Evolutionary conservation across 2,113 vertebrate species (phyloP), one percentile per base, ranked within the genome.

Genomic region (Clarias magur): DNA sequence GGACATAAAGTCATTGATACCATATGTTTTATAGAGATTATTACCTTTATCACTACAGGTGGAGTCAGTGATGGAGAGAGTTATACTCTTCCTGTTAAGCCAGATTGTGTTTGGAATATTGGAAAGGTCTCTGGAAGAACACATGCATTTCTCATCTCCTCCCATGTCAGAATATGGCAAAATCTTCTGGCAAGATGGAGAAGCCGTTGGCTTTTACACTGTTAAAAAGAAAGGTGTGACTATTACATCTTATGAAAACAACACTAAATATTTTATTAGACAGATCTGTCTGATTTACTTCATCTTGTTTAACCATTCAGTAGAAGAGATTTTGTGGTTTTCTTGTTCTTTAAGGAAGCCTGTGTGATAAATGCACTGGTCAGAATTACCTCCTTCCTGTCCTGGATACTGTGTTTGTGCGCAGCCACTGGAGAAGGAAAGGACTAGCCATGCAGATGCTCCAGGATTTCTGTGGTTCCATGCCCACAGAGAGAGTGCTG

Each of bases 51-150:
- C 82, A 85, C 86, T 86, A 72, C 94, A 99, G 97, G 97, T 98
- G 88, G 95, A 92, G 92, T 96, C 96, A 2, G 92, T 96, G n/a
- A 92, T 91, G 89, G 97, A 99, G 93, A 95, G 96, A 91, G 93
- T 99, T 88, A 93, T 98, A 21, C 96, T 99, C 81, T 99, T 97
- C 93, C 91, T 98, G 91, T 96, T 99, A 57, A 98, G 96, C 87
- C 96, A 91, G 93, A 84, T 97, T 88, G 92, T 99, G 92, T 97
- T 96, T 92, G 96, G 96, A 88, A 92, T 92, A 30, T 79, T 95
- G 89, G 98, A 98, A 91, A 92, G 92, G 85, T 90, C 88, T 27
- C 84, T 92, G 56, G 92, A 90, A 81, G 92, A 93, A 7, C 91
- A 94, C 92, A 87, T 27, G 17, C 67, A 92, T 83, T 97, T 98